phyloP scores from a whole-genome alignment of 2,888 invertebrate genomes.

The Chrysotoxum bicinctum region DNA sequence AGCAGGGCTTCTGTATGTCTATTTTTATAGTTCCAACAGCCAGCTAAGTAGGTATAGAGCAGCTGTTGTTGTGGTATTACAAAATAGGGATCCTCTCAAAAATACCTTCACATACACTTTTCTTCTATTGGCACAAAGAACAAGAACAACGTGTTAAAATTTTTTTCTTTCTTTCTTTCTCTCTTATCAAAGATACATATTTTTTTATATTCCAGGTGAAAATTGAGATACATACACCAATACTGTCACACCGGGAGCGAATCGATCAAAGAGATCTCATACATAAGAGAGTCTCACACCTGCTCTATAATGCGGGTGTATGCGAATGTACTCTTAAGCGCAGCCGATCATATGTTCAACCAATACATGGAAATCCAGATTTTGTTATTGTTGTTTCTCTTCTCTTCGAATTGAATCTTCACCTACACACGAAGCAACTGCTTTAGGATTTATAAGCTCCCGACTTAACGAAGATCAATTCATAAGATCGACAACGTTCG shows the following conservation, averaged over 20 bases:
- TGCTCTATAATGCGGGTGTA: conserved; percentile 42
- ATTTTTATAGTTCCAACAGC: not conserved
- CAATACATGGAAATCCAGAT: not conserved
- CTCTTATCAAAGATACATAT: conserved; percentile 31
- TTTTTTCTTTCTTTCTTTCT: conserved; percentile 29
- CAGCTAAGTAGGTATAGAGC: not conserved
- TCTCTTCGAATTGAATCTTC: conserved; percentile 33
- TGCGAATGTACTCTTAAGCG: conserved; percentile 51
- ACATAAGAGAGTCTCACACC: conserved; percentile 29
- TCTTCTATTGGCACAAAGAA: conserved; percentile 25
- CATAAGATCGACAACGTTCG: conserved; percentile 81
- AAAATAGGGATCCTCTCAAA: conserved; percentile 43
- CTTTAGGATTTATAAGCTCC: conserved; percentile 79
- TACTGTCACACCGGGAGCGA: not conserved
- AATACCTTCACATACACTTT: conserved; percentile 13
- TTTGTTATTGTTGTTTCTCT: conserved; percentile 60
- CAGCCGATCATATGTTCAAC: conserved; percentile 66
- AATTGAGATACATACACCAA: conserved; percentile 23
- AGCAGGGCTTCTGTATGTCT: conserved; percentile 19
- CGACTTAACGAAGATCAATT: conserved; percentile 80
- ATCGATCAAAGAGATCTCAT: not conserved
- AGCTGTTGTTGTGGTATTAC: conserved; percentile 52
- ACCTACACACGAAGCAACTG: conserved; percentile 45
- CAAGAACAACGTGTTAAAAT: not conserved
- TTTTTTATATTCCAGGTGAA: conserved; percentile 59